Base-by-base conservation (phyloP, 2,797 vertebrate species). In the Eupleurogrammus muticus region DNA sequence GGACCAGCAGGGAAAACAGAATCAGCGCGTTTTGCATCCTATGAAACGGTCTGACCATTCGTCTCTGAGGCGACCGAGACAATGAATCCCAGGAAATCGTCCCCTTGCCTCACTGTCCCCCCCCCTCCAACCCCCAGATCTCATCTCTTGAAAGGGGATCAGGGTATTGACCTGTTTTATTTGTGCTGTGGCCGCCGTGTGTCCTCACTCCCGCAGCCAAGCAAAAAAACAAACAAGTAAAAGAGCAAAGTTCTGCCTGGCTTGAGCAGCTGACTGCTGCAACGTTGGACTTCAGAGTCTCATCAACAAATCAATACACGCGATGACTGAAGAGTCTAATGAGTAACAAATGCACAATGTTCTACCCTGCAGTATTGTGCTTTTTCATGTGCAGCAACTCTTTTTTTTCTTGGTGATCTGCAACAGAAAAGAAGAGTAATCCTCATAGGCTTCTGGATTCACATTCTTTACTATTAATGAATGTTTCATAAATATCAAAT, bases 171-270 rank as follows among this genome's bases (percentile, higher is more conserved):
- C 80, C 86, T 38, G 17, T 44, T 60, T 70, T 46, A 16, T 77
- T 62, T 80, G 62, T 73, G 32, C 65, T 23, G 10, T 42, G 10
- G 4, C 53, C 61, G 50, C 34, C 12, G 6, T 12, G 9, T 72
- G 52, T 42, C 44, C 64, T 70, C 73, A 53, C n/a, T 66, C 51
- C 47, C 21, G 46, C 24, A 63, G 23, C 17, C 70, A 36, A 82
- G 58, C 24, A 66, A 76, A 88, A n/a, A 79, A 81, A 83, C 87
- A 90, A 92, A 91, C 74, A 92, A 73, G 74, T 48, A 53, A 86
- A 66, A 84, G 91, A 88, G 71, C 93, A 94, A 94, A 93, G 93
- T 90, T 90, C 90, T 81, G 59, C 62, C 59, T 64, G 70, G 35
- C 3, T 47, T 32, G 1, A 34, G n/a, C 53, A 71, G 48, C 44